phyloP scores from a whole-genome alignment of 2,797 vertebrate genomes.

The Chaetodon trifasciatus region DNA sequence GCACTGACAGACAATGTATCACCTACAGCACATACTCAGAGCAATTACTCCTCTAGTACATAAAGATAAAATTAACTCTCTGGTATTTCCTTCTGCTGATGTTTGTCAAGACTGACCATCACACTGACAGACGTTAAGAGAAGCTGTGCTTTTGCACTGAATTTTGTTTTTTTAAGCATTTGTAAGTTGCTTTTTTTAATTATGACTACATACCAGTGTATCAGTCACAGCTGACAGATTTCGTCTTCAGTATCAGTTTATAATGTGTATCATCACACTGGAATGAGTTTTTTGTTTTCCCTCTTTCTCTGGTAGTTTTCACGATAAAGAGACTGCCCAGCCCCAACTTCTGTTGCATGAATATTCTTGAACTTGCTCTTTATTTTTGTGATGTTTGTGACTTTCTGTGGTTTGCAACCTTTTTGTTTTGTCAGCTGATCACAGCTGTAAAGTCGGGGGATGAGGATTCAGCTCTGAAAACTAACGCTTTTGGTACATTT shows the following conservation, averaged over 20 bases:
- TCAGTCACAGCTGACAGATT: constrained; percentile 15
- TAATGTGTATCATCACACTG: constrained; percentile 44
- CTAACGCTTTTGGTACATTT: constrained; percentile 57
- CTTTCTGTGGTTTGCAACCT: constrained; percentile 12
- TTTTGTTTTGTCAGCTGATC: constrained; percentile 15
- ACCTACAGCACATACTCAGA: constrained; percentile 30
- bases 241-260: constrained; percentile 13
- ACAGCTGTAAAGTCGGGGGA: not conserved
- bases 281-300: constrained; percentile 23
- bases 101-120: constrained; percentile 19
- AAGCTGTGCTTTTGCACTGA: constrained; percentile 59
- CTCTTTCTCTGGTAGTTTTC: constrained; percentile 28
- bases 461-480: constrained; percentile 13
- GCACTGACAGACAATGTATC: constrained; percentile 81
- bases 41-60: constrained; percentile 34
- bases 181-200: constrained; percentile 43
- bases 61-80: constrained; percentile 25
- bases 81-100: constrained; percentile 54
- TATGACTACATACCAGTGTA: constrained; percentile 18
- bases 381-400: constrained; percentile 31
- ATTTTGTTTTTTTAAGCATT: constrained; percentile 58
- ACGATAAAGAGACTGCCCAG: constrained; percentile 25
- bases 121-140: constrained; percentile 33
- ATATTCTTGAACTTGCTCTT: constrained; percentile 18
- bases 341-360: constrained; percentile 31